Base-by-base conservation (phyloP, 2,888 invertebrate species). In the Conus canariensis region DNA sequence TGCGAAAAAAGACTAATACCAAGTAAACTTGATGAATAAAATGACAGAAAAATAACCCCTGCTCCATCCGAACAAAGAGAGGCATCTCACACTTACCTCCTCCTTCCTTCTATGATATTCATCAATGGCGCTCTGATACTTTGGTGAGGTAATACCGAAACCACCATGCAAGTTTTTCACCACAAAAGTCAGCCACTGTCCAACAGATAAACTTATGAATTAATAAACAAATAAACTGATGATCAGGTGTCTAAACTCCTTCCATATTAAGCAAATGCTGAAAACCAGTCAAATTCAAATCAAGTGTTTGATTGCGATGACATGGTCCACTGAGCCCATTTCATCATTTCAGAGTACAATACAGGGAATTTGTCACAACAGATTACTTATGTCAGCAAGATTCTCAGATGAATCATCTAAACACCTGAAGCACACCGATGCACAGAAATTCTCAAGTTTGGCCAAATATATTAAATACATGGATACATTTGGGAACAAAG, bases 71-170 rank as follows among this genome's bases (percentile, higher is more conserved):
- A 64, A 64, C 1, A 16, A 64, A 64, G 64, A 4, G 0, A 64
- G 64, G 2, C 64, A 10, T 64, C 12, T 58, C 19, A 56, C 58
- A 22, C 56, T 56, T 94, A 97, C 97, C 94, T 97, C 97, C 91
- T 97, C 97, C 94, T 97, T 97, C 88, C 97, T 95, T 94, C 97
- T 97, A 94, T 98, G 97, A 95, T 98, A 98, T 95, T 98, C 98
- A 94, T 98, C 97, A 88, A 98, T 97, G 96, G 98, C 98, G 94
- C 98, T 98, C 94, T 98, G 98, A 95, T 98, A 98, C 95, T 98
- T 98, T 0, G 98, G 98, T 59, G 98, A 97, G 0, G 98, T 98
- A 90, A 98, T 98, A 0, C 98, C 98, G 94, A 98, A 98, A 97
- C 94, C 98, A 97, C 93, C 97, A 97, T 0, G 98, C 98, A 89